Evolutionary conservation across 2,113 vertebrate species (phyloP).

Genomic region (Petromus typicus): DNA sequence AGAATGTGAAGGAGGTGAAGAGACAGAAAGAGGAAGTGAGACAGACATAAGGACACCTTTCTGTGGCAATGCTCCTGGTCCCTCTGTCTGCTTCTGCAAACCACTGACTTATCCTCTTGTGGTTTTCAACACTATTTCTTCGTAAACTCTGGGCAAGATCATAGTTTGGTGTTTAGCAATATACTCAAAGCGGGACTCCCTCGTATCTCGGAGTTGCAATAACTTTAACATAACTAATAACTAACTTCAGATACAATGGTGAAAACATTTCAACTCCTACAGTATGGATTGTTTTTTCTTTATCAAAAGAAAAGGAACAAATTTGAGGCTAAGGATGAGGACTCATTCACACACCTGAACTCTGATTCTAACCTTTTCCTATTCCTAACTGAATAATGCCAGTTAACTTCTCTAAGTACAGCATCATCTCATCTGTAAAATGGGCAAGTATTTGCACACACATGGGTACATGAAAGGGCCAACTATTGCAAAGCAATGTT

Average conservation of each 20-base stretch:
- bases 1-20: conserved; percentile 26
- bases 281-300: neutral
- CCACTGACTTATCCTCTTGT: neutral
- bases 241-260: neutral
- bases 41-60: conserved; percentile 31
- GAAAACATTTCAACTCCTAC: neutral
- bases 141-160: neutral
- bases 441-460: no score
- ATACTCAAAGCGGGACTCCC: neutral
- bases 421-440: neutral
- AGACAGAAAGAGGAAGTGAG: conserved; percentile 6
- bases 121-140: neutral
- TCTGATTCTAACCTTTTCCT: neutral
- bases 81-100: conserved; percentile 34
- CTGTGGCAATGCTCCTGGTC: conserved; percentile 4
- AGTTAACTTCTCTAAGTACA: neutral
- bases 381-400: neutral
- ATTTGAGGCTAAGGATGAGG: rapidly evolving
- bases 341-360: neutral
- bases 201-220: neutral
- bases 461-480: neutral
- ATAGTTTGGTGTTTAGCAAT: neutral
- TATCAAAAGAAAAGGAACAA: no score
- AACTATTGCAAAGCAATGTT: neutral
- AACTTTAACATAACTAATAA: neutral